phyloP scores from a whole-genome alignment of 2,797 vertebrate genomes.

The Pteronotus mesoamericanus region DNA sequence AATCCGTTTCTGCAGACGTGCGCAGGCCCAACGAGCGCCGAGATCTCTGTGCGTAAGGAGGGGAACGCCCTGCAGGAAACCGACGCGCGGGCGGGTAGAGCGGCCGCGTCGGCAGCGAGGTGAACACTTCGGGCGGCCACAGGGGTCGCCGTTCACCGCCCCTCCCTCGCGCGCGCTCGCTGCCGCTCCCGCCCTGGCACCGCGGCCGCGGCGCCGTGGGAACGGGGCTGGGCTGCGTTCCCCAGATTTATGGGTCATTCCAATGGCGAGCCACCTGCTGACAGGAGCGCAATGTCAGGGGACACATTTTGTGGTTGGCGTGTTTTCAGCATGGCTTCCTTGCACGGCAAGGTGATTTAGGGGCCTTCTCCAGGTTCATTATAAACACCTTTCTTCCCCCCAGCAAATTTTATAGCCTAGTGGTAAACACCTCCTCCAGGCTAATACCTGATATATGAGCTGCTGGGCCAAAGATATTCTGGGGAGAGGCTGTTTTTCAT shows the following conservation, averaged over 20 bases:
- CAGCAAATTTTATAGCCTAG: slow-evolving; percentile 33
- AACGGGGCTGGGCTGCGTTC: background rate
- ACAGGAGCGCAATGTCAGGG: background rate
- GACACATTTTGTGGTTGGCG: background rate
- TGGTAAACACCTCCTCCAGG: slow-evolving; percentile 21
- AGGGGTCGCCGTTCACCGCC: background rate
- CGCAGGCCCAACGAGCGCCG: background rate
- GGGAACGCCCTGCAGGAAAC: background rate
- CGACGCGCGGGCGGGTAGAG: background rate
- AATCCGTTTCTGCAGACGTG: background rate
- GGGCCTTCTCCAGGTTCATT: slow-evolving; percentile 13
- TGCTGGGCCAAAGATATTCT: background rate
- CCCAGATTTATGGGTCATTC: background rate
- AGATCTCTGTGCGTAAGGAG: background rate
- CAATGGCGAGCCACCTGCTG: background rate
- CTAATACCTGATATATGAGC: background rate
- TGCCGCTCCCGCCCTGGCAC: too few species aligned
- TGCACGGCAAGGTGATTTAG: background rate
- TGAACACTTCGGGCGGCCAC: fast-evolving
- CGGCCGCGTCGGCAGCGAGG: fast-evolving
- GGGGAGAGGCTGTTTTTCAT: background rate
- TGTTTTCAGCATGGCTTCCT: slow-evolving; percentile 17
- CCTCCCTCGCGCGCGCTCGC: fast-evolving
- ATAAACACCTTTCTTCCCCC: background rate
- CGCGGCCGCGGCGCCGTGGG: too few species aligned